A percentile compares a stretch with the other conserved stretches of the same genome.
Evolutionary conservation across 2,888 invertebrate species (phyloP).

Genomic region (Chrysodeixis includens): DNA sequence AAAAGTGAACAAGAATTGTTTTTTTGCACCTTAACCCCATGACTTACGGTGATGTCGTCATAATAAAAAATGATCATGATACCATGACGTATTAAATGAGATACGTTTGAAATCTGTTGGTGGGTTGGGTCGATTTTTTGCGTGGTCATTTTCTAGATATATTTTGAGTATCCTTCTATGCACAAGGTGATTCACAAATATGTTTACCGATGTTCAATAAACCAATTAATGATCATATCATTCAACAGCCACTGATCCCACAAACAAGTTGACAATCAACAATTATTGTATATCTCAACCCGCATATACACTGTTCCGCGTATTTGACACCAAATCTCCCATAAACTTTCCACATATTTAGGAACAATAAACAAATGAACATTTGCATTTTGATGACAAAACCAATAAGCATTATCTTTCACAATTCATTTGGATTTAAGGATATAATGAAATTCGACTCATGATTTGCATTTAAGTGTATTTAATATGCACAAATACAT

Average conservation of each 20-base stretch:
- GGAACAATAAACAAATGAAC: background rate
- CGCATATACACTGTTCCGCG: background rate
- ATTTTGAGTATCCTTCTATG: too few species aligned
- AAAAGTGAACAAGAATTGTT: too few species aligned
- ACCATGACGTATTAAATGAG: too few species aligned
- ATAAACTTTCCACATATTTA: background rate
- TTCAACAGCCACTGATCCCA: background rate
- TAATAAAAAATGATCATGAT: too few species aligned
- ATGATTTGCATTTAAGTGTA: slow-evolving; percentile 38
- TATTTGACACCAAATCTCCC: background rate
- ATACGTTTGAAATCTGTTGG: too few species aligned
- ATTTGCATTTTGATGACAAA: background rate
- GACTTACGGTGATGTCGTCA: too few species aligned
- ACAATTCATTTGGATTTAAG: slow-evolving; percentile 23
- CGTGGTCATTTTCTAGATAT: too few species aligned
- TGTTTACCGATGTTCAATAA: background rate
- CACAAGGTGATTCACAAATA: background rate
- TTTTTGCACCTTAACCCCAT: too few species aligned
- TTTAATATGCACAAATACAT: slow-evolving; percentile 23
- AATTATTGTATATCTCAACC: background rate
- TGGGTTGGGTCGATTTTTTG: too few species aligned
- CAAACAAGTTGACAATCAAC: slow-evolving; percentile 5
- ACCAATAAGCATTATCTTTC: slow-evolving; percentile 18
- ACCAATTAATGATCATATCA: background rate
- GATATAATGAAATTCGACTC: slow-evolving; percentile 14